Evolutionary conservation across 2,888 invertebrate species (phyloP).

Genomic region (Agrotis clavis): DNA sequence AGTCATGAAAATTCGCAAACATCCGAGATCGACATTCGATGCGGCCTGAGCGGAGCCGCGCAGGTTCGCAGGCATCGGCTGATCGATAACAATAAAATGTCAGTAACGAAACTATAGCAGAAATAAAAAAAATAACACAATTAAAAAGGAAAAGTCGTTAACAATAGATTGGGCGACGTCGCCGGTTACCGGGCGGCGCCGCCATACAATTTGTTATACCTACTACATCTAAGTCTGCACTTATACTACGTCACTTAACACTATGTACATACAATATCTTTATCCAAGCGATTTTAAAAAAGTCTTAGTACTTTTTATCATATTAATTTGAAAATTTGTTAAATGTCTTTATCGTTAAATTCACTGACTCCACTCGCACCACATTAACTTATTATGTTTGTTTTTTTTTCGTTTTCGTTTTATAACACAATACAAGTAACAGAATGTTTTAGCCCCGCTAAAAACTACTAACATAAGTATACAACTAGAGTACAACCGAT

Average conservation of each 20-base stretch:
- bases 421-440: slow-evolving; percentile 85
- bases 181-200: slow-evolving; percentile 66
- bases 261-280: slow-evolving; percentile 89
- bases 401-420: slow-evolving; percentile 75
- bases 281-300: slow-evolving; percentile 89
- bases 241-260: slow-evolving; percentile 86
- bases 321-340: slow-evolving; percentile 91
- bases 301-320: slow-evolving; percentile 89
- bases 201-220: slow-evolving; percentile 90
- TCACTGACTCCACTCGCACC: slow-evolving; percentile 89
- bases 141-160: slow-evolving; percentile 71
- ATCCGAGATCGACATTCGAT: slow-evolving; percentile 60
- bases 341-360: slow-evolving; percentile 89
- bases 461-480: slow-evolving; percentile 83
- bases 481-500: slow-evolving; percentile 86
- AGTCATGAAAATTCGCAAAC: slow-evolving; percentile 53
- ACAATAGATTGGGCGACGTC: slow-evolving; percentile 70
- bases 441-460: slow-evolving; percentile 84
- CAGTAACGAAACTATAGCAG: slow-evolving; percentile 78
- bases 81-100: slow-evolving; percentile 70
- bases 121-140: slow-evolving; percentile 77
- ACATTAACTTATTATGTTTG: slow-evolving; percentile 76
- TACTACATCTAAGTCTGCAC: slow-evolving; percentile 90
- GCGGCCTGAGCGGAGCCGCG: slow-evolving; percentile 42
- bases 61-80: slow-evolving; percentile 46